Evolutionary conservation across 30 jellyfish, hydroid and myxozoan species (phyloP).

Genomic region (Chrysaora quinquecirrha): DNA sequence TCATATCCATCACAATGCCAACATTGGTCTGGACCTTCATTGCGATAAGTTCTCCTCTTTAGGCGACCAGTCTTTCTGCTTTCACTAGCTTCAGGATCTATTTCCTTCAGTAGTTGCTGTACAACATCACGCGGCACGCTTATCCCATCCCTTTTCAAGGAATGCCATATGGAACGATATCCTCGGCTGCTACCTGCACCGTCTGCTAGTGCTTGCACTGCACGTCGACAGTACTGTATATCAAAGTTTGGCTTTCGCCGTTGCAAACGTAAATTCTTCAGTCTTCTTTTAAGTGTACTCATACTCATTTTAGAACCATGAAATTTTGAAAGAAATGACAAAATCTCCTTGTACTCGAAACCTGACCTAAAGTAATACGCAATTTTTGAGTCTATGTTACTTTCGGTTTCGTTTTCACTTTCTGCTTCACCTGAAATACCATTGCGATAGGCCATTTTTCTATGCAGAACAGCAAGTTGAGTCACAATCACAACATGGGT

Average conservation of each 20-base stretch:
- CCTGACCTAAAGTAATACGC: too few relatives aligned
- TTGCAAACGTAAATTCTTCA: neutral
- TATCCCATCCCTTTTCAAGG: conserved; percentile 32
- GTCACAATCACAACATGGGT: too few relatives aligned
- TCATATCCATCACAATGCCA: conserved; percentile 69
- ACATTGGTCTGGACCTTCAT: conserved; percentile 33
- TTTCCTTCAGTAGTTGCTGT: neutral
- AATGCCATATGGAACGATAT: conserved; percentile 34
- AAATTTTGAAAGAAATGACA: neutral
- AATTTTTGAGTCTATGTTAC: too few relatives aligned
- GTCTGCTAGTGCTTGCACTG: neutral
- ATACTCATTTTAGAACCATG: neutral
- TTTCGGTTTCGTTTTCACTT: too few relatives aligned
- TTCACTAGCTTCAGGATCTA: conserved; percentile 6
- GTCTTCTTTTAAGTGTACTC: neutral
- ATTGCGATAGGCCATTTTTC: too few relatives aligned
- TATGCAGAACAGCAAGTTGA: too few relatives aligned
- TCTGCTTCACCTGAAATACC: too few relatives aligned
- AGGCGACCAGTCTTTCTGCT: neutral
- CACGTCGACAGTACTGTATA: neutral
- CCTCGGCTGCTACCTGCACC: conserved; percentile 21
- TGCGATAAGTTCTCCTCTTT: conserved; percentile 14
- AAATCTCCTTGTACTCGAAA: too few relatives aligned
- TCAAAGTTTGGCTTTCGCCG: neutral
- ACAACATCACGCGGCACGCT: conserved; percentile 37